phyloP scores from a whole-genome alignment of 2,113 vertebrate species.

The Entomyzon cyanotis region DNA sequence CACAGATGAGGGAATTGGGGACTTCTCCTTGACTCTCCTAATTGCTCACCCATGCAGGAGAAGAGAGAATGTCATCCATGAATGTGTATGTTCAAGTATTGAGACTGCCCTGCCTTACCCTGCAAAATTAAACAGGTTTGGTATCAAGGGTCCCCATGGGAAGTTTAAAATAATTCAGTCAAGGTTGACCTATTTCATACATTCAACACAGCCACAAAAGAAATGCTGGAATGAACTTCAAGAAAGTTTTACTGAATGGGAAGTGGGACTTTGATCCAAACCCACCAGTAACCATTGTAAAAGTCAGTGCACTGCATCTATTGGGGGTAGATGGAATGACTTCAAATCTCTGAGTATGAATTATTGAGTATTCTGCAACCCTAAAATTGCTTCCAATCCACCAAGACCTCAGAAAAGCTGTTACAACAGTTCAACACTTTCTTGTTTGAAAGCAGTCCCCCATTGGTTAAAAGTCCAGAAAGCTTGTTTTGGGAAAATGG shows the following conservation, averaged over 20 bases:
- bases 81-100: background rate
- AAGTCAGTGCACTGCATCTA: background rate
- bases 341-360: background rate
- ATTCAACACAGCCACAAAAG: background rate
- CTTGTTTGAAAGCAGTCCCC: background rate
- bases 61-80: constrained; percentile 13
- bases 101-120: background rate
- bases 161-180: constrained; percentile 18
- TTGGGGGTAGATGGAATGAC: background rate
- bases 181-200: constrained; percentile 30
- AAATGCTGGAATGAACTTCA: background rate
- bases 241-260: background rate
- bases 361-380: background rate
- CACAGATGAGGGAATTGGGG: background rate
- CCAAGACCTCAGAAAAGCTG: background rate
- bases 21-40: constrained; percentile 17
- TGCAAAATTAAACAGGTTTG: constrained; percentile 34
- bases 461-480: background rate
- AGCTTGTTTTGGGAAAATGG: background rate
- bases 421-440: background rate
- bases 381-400: background rate
- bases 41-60: constrained; percentile 40
- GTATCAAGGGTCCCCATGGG: constrained; percentile 19
- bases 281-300: background rate
- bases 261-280: background rate